Evolutionary conservation across 2,888 invertebrate genomes (phyloP), one percentile per base, ranked within the genome.

Genomic region (Lasioglossum calceatum): DNA sequence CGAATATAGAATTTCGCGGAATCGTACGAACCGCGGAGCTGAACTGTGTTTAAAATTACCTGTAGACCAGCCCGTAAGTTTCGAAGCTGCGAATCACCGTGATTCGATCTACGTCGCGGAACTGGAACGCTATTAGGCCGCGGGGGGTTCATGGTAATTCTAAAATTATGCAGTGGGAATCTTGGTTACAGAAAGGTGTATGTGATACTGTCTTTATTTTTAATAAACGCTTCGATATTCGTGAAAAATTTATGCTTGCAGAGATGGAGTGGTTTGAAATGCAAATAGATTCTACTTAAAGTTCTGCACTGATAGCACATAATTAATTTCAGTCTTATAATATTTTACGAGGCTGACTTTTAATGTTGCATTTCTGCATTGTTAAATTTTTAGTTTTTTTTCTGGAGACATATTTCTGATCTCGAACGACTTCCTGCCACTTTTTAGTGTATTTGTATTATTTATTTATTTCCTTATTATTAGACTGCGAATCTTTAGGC

Each of bases 1-100:
- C 64, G 64, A 32, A 64, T 64, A 64, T 64, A 64, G 64, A 64
- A 64, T 64, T 64, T 64, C 64, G 64, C 32, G 16, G 64, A 64
- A 64, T 64, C 16, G 64, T 8, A 32, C 32, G 36, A 64, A 64
- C 16, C 64, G 19, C 64, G 16, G 19, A 64, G 32, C 36, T 64
- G 64, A 36, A 64, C 64, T 36, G 64, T 64, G 32, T 64, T 64
- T 64, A 64, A 64, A 64, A 64, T 64, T 64, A 64, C 32, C 64
- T 8, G 64, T 32, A 36, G 32, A 32, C 32, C 64, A 1, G 32
- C 64, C 3, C 19, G 32, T 64, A 32, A 64, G 64, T 64, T 64
- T 64, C 32, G 32, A 64, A 64, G 3, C 64, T 64, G 19, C 64
- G 32, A 64, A 64, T 32, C 64, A 32, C 32, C 16, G 19, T 64